Evolutionary conservation across 1,140 invertebrate species (phyloP), one percentile per base, ranked within the genome.

Genomic region (Panulirus ornatus): DNA sequence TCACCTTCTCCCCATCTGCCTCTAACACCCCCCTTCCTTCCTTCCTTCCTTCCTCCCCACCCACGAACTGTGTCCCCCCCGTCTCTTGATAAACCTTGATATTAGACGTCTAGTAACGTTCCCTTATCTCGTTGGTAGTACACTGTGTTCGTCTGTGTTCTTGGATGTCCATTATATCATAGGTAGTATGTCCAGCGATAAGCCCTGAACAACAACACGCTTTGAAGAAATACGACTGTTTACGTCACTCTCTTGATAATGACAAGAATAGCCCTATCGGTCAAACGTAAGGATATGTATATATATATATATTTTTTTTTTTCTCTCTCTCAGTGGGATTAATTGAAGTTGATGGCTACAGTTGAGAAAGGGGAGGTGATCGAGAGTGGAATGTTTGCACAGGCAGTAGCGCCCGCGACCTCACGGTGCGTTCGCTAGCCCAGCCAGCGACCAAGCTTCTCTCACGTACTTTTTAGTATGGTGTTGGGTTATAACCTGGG

Each of bases 111-210:
- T 44, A 0, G 16, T 44, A 30, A 9, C 2, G n/a, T 47, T 6
- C 19, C 42, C 22, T 19, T 51, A 51, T 79, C 22, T 79, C 51
- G 42, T 79, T 38, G 11, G 6, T 30, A 79, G 76, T 30, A 30
- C n/a, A n/a, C n/a, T 66, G 58, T 66, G 58, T 6, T 66, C 30
- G 58, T 79, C 76, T 30, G 42, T 79, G 42, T 47, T 79, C 11
- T 51, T 79, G 27, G 58, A 83, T 71, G 38, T 71, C 47, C n/a
- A 34, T 42, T 44, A 66, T 51, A 51, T 73, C 27, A 14, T 22
- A 63, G 58, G 58, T 42, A 42, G 36, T 5, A 58, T 51, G 16
- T 54, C 22, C 40, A 58, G 27, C 58, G 22, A 42, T 70, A 84
- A 40, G 6, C 0, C 36, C 36, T 58, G 11, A 27, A 51, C 14